Evolutionary conservation across 2,113 vertebrate genomes (phyloP).

Genomic region (Hylia prasina): DNA sequence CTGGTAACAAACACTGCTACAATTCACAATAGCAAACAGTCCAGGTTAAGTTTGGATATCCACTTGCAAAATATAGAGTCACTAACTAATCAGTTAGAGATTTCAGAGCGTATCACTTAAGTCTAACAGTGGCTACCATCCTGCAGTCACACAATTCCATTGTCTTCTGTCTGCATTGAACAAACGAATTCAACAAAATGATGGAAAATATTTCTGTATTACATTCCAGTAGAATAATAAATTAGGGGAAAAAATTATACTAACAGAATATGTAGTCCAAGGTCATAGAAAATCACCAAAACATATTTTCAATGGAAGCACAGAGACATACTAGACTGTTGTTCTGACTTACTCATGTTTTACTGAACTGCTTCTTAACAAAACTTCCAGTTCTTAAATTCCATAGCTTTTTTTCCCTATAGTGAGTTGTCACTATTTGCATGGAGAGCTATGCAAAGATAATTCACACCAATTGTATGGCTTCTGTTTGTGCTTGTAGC

Average conservation of each 20-base stretch:
- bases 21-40: neutral
- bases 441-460: neutral
- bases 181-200: neutral
- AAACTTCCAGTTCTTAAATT: neutral
- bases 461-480: neutral
- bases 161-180: neutral
- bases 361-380: neutral
- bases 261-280: neutral
- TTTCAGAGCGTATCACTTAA: neutral
- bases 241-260: neutral
- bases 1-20: neutral
- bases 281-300: neutral
- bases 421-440: neutral
- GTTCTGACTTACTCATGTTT: neutral
- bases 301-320: neutral
- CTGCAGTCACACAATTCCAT: neutral
- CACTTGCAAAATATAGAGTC: neutral
- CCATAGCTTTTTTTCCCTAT: neutral
- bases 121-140: neutral
- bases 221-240: neutral
- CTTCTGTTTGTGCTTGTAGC: neutral
- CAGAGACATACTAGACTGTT: neutral
- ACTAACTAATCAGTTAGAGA: neutral
- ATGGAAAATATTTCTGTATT: neutral
- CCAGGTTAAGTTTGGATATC: neutral